Base-by-base conservation (phyloP, 2,113 vertebrate species). In the Urocitellus parryii region DNA sequence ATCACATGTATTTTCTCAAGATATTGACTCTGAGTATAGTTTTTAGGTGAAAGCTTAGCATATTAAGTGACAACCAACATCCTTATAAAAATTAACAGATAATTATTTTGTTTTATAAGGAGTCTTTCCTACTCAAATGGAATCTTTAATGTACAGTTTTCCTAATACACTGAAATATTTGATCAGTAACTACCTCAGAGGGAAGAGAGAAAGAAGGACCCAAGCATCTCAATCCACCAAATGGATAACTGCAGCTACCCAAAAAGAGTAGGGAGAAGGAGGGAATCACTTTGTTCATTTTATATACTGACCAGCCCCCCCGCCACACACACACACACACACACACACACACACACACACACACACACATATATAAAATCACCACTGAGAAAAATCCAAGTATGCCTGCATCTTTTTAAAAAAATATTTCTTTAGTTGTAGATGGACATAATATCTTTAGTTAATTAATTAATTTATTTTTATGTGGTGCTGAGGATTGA, bases 31-130 rank as follows among this genome's bases (percentile, higher is more conserved):
- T 73, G 34, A 95, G 82, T 95, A 3, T 61, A 86, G 61, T 77
- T 83, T 61, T 67, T 56, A 79, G 94, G 84, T 45, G 34, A 95
- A 97, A 97, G 86, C 56, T 70, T 58, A 67, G 10, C 72, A 74
- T 4, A 84, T 76, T 61, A 77, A 13, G 0, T 88, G 68, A 58
- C 32, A 87, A 42, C 86, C 10, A 34, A 45, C 3, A 90, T 77
- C 45, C 74, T 76, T n/a, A 81, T 68, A 74, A 96, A 82, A 84
- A n/a, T 70, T 63, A 85, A 11, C 90, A 39, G 68, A 58, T 25
- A 37, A 92, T 84, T 95, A 76, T 94, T 95, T 94, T 90, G 87
- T 67, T 94, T 51, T 42, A 58, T 85, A 63, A 83, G 45, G 53
- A 65, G 5, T 88, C n/a, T 74, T 93, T 42, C 34, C 61, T 94